These are phyloP conservation scores for Gymnothorax reevesii DNA, from an alignment of 2,797 vertebrate genomes.

Conservation along the genomic window DNA sequence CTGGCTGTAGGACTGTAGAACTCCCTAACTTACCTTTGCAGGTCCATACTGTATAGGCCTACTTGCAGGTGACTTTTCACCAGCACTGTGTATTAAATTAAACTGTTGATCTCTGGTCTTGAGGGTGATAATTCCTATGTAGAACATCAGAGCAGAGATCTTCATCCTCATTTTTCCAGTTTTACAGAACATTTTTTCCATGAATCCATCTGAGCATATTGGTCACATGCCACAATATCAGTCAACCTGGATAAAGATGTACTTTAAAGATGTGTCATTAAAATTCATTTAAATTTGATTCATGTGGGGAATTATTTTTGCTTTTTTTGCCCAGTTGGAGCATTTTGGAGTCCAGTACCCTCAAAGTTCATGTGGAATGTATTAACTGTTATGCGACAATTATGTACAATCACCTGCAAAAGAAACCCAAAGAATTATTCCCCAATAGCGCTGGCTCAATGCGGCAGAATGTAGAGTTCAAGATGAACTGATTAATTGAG, in stretches of 20 bases:
- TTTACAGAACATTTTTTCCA: background rate
- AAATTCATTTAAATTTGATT: background rate
- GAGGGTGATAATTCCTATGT: background rate
- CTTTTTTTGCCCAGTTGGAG: background rate
- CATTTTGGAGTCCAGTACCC: background rate
- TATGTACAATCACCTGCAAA: background rate
- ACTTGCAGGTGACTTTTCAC: background rate
- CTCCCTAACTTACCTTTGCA: no score
- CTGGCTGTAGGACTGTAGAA: no score
- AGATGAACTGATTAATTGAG: background rate
- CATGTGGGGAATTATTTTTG: background rate
- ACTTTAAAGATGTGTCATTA: background rate
- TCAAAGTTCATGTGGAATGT: background rate
- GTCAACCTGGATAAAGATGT: background rate
- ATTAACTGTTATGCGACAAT: background rate
- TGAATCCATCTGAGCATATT: background rate
- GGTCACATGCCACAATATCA: background rate
- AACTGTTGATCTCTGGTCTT: background rate
- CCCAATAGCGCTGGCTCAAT: background rate
- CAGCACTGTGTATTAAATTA: background rate
- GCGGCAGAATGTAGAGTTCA: background rate
- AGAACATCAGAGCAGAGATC: background rate
- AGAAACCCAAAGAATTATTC: background rate
- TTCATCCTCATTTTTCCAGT: slow-evolving; percentile 1
- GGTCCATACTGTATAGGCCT: background rate